Base-by-base conservation (phyloP, 2,113 vertebrate genomes). In the Nannospalax galili region DNA sequence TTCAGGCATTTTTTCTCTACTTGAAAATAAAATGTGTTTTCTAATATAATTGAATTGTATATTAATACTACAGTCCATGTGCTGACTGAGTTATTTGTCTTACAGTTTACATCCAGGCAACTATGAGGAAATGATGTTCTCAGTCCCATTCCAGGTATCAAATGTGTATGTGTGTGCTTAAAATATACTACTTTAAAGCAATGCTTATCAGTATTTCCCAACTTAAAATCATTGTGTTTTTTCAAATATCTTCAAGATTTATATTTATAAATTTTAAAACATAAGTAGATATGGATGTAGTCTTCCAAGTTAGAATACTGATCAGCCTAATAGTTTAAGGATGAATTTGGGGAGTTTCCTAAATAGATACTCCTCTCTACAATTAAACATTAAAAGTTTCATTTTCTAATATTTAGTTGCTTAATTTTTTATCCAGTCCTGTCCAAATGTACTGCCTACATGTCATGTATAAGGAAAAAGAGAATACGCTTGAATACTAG, bases 1-100 rank as follows among this genome's bases (percentile, higher is more conserved):
- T 40, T 87, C 84, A 79, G 89, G 45, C 69, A 2, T 74, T 7
- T 52, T 52, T 96, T 48, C 11, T 1, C 93, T 56, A 90, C 94
- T 96, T 92, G 64, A 97, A 97, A 97, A 95, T 75, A 94, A 96
- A 95, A 37, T 2, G n/a, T 96, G 72, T 95, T 69, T 96, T 94
- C 60, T 48, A 92, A 88, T 26, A 88, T 94, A 97, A 96, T 97
- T 97, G 89, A 96, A 62, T 97, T 97, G 11, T 52, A 11, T 58
- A 4, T 98, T 58, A 94, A 92, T 94, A 72, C 91, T 84, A 93
- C 72, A 95, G 88, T 75, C 90, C 79, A 94, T 95, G 79, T 85
- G 69, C 93, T 86, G 81, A 35, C 26, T 96, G 32, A 62, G 73
- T 91, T 93, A 85, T 79, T 96, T 56, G 92, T n/a, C 40, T 96